A percentile compares a stretch with the other conserved stretches of the same genome.
Evolutionary conservation across 2,113 vertebrate species (phyloP).

Genomic region (Dermatemys mawii): DNA sequence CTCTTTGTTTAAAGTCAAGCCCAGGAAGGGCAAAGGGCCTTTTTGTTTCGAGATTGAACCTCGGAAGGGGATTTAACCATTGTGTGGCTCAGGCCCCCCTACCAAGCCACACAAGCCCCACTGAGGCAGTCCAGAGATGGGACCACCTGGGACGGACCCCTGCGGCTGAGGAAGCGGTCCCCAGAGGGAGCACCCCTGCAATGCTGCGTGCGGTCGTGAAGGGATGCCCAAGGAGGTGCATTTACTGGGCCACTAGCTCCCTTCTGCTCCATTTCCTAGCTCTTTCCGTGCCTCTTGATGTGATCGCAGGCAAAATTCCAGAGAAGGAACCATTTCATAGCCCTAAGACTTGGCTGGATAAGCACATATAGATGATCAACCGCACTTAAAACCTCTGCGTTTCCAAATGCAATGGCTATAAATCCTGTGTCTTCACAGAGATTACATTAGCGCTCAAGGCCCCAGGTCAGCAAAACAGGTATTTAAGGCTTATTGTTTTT

Average conservation of each 20-base stretch:
- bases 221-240: neutral
- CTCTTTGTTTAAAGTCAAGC: neutral
- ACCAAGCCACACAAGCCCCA: neutral
- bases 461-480: neutral
- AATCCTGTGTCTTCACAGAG: neutral
- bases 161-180: neutral
- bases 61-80: neutral
- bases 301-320: neutral
- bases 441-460: neutral
- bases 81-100: no score
- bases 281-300: neutral
- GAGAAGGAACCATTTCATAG: neutral
- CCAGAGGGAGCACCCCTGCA: neutral
- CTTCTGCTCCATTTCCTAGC: fast-evolving
- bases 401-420: neutral
- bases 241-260: no score
- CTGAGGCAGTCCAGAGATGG: neutral
- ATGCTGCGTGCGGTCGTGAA: neutral
- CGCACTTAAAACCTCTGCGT: neutral
- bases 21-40: neutral
- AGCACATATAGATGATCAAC: neutral
- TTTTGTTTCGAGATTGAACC: neutral
- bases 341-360: neutral
- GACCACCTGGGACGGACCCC: neutral
- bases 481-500: neutral